Evolutionary conservation across 1,140 invertebrate species (phyloP).

Genomic region (Zaprionus davidi): DNA sequence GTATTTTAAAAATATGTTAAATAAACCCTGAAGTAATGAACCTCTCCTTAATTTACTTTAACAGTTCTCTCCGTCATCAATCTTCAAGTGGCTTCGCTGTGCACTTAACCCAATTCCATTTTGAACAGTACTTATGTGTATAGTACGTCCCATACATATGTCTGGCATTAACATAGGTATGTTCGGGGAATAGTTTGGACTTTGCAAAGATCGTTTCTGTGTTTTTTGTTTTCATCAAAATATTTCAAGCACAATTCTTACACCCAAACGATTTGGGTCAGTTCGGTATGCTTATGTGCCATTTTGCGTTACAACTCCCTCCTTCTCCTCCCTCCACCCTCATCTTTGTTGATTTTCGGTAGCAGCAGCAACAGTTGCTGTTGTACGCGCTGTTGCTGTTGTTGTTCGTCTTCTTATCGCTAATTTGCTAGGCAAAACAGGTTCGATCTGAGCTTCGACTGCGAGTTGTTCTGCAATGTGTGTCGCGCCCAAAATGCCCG

Average conservation of each 20-base stretch:
- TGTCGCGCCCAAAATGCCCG: conserved; percentile 62
- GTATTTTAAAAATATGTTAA: too few species aligned
- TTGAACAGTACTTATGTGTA: not conserved
- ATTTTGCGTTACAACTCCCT: conserved; percentile 35
- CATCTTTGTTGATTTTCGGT: conserved; percentile 3
- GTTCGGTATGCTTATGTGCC: conserved; percentile 58
- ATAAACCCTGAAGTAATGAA: too few species aligned
- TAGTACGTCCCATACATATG: conserved; percentile 3
- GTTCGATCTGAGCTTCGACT: conserved; percentile 54
- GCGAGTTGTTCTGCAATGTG: conserved; percentile 40
- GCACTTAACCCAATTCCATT: conserved; percentile 49
- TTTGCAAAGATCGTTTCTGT: not conserved
- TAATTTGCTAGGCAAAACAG: conserved; percentile 76
- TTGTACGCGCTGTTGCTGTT: conserved; percentile 7
- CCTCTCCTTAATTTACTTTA: too few species aligned
- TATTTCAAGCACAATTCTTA: conserved; percentile 40
- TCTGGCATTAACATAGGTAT: conserved; percentile 37
- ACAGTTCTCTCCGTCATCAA: too few species aligned
- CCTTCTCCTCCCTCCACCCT: not conserved
- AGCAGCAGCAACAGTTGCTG: conserved; percentile 8
- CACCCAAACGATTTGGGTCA: conserved; percentile 61
- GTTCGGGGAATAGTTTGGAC: conserved; percentile 9
- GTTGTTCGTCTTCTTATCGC: conserved; percentile 13
- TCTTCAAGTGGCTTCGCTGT: conserved; percentile 1
- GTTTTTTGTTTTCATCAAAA: not conserved